Evolutionary conservation across 2,888 invertebrate genomes (phyloP), one percentile per base, ranked within the genome.

Genomic region (Helicoverpa assulta): DNA sequence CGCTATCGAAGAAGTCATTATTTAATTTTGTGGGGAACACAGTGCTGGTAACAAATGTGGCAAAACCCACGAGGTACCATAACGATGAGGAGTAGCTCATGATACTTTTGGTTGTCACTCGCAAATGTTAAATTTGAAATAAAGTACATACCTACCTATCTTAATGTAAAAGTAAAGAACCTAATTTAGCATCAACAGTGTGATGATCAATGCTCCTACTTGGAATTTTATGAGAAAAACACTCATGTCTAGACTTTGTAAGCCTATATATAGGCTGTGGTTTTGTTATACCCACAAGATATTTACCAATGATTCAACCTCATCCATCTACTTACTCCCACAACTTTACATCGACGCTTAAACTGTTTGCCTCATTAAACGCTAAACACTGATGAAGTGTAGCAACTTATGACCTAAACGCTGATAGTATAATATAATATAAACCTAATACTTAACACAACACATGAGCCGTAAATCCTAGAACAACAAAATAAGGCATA

Each of bases 401-500:
- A 50, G 54, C 62, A 64, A 57, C 55, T 59, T 58, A 58, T 52
- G 56, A 54, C 57, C 57, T 53, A 29, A 55, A 74, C 57, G 61
- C 61, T 80, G 54, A 78, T 78, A 67, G 52, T 55, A 77, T 78
- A 61, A 26, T 26, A 26, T 26, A 26, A 26, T 66, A 77, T 72
- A 70, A 82, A 72, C 58, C 64, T 73, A 67, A 73, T 67, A 77
- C 60, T 62, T 65, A 69, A 67, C 52, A 72, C 40, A 62, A 55
- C 60, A 73, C 66, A 69, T 59, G 54, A 66, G 62, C 65, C 65
- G 53, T 78, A 82, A 83, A 82, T 82, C 85, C 83, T 83, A 84
- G 80, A 84, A 88, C 79, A 88, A 87, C 85, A 88, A 79, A 85
- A 85, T 82, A 82, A 70, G 60, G 67, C 76, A 82, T 76, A 84